Evolutionary conservation across 2,113 vertebrate species (phyloP).

Genomic region (Corythoichthys haematopterus): DNA sequence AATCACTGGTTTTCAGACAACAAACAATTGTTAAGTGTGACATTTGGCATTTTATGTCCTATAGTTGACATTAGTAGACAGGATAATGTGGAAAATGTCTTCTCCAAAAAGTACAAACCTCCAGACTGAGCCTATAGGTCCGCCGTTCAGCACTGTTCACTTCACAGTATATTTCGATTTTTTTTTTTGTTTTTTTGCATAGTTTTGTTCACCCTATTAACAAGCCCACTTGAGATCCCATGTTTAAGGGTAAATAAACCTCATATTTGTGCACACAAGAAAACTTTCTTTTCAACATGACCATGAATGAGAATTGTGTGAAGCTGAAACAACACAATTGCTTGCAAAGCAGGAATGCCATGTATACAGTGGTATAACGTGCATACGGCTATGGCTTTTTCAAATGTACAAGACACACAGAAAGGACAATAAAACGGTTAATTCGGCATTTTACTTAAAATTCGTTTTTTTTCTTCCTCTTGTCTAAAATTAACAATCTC

Average conservation of each 20-base stretch:
- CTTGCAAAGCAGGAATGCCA: neutral
- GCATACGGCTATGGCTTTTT: neutral
- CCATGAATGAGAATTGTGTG: neutral
- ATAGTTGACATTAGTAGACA: neutral
- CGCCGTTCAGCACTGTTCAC: neutral
- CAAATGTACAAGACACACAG: neutral
- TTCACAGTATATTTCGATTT: neutral
- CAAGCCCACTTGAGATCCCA: neutral
- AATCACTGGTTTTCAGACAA: neutral
- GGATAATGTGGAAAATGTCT: neutral
- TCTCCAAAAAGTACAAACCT: neutral
- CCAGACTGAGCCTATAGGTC: neutral
- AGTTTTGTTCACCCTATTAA: neutral
- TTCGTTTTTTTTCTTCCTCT: too few species aligned
- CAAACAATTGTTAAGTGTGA: too few species aligned
- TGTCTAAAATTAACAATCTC: too few species aligned
- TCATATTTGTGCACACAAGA: neutral
- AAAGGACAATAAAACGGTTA: neutral
- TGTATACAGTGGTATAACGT: neutral
- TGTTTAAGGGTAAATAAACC: neutral
- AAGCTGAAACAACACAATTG: neutral
- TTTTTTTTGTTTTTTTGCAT: neutral
- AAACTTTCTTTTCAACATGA: neutral
- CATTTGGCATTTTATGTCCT: neutral
- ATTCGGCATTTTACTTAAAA: too few species aligned